Percentiles rank a stretch among this genome's conserved stretches.
These are phyloP conservation scores for Eupsilia transversa DNA, from an alignment of 2,888 invertebrate species.

Conservation along the genomic window DNA sequence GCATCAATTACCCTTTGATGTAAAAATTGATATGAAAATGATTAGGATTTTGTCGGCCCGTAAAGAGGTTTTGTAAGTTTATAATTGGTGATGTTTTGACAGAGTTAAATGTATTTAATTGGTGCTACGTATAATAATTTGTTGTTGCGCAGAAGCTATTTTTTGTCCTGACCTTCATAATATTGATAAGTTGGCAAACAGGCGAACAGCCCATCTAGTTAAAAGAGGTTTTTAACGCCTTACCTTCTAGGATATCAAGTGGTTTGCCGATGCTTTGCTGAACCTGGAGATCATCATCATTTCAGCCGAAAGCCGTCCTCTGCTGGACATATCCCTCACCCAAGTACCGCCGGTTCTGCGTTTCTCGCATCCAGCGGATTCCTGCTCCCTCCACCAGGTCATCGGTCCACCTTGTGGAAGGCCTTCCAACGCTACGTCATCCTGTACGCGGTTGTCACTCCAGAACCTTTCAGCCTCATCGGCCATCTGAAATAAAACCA, in stretches of 20 bases:
- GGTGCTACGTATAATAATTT: conserved; percentile 13
- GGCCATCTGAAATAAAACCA: no score
- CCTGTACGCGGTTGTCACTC: no score
- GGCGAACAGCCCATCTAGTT: no score
- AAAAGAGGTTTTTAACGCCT: not conserved
- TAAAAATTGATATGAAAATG: conserved; percentile 44
- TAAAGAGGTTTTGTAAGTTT: conserved; percentile 31
- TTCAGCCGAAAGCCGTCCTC: no score
- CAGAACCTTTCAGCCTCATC: no score
- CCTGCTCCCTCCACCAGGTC: no score
- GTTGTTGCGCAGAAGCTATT: conserved; percentile 5
- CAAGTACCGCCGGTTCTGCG: no score
- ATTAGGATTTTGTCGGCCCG: conserved; percentile 34
- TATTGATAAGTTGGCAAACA: not conserved
- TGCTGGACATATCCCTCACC: no score
- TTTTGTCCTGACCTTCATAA: conserved; percentile 14
- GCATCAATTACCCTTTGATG: conserved; percentile 44
- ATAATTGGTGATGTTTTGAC: conserved; percentile 53
- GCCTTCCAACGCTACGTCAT: no score
- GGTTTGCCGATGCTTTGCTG: not conserved
- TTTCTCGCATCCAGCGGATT: no score
- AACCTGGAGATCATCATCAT: not conserved
- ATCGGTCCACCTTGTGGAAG: no score
- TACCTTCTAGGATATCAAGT: not conserved
- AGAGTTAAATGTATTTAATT: conserved; percentile 47